Percentiles rank a stretch among this genome's conserved stretches.
Conservation (phyloP, 1,140 invertebrate genomes). For the Drosophila dunni region DNA sequence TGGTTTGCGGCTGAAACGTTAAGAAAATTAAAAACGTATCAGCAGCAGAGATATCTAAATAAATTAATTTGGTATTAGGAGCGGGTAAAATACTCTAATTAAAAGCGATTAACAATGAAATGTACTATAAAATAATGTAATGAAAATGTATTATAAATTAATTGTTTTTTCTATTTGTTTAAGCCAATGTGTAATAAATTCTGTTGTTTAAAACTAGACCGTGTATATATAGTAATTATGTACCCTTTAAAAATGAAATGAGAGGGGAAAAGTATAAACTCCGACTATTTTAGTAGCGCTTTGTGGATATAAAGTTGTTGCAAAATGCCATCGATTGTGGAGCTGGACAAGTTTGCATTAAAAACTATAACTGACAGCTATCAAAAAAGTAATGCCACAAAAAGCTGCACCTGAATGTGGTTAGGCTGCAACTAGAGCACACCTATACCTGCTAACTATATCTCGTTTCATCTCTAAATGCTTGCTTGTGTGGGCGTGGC, state of each 20-base stretch:
- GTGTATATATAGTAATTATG: too few species aligned
- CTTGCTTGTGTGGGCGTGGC: slow-evolving; percentile 31
- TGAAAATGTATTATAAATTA: too few species aligned
- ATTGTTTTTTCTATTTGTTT: too few species aligned
- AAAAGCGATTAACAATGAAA: background rate
- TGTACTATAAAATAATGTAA: too few species aligned
- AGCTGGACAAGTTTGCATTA: slow-evolving; percentile 49
- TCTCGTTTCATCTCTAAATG: background rate
- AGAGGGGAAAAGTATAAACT: background rate
- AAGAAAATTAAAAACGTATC: slow-evolving; percentile 33
- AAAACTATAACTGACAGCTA: slow-evolving; percentile 36
- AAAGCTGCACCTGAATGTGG: slow-evolving; percentile 53
- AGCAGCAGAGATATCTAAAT: slow-evolving; percentile 5
- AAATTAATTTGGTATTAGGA: background rate
- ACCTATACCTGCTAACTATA: background rate
- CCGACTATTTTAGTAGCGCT: slow-evolving; percentile 17
- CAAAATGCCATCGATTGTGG: slow-evolving; percentile 46
- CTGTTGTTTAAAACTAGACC: too few species aligned
- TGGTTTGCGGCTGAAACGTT: slow-evolving; percentile 18
- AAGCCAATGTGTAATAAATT: too few species aligned
- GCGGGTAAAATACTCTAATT: background rate
- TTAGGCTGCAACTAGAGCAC: slow-evolving; percentile 35
- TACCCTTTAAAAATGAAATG: too few species aligned
- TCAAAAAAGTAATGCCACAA: slow-evolving; percentile 34
- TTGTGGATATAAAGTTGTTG: slow-evolving; percentile 29